Percentiles rank a stretch among this genome's conserved stretches.
Evolutionary conservation across 92 coral and sea anemone genomes (phyloP).

Genomic region (Actinostola sp.): DNA sequence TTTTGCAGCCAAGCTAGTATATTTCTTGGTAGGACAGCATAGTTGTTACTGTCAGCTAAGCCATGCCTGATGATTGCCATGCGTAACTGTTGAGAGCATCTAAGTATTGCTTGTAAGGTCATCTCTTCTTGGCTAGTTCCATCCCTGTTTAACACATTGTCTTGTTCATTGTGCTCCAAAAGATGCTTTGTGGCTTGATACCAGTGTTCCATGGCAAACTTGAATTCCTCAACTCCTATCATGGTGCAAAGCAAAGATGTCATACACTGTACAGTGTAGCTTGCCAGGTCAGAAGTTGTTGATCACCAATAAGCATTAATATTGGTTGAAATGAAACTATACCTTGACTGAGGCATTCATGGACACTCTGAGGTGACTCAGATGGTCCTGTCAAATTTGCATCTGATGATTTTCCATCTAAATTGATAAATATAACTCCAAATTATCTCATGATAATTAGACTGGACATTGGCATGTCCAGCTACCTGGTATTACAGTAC

Average conservation of each 20-base stretch:
- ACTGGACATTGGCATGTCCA: too few species aligned
- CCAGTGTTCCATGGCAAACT: slow-evolving; percentile 85
- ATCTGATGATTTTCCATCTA: slow-evolving; percentile 73
- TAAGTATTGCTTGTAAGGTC: slow-evolving; percentile 53
- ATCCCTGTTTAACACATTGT: slow-evolving; percentile 11
- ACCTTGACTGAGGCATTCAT: slow-evolving; percentile 6
- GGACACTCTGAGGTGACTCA: not conserved
- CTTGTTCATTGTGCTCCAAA: slow-evolving; percentile 43
- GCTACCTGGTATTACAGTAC: too few species aligned
- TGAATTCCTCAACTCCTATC: slow-evolving; percentile 79
- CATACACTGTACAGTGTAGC: not conserved
- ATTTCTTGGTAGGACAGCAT: slow-evolving; percentile 44
- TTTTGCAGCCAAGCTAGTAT: slow-evolving; percentile 64
- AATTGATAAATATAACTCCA: too few species aligned
- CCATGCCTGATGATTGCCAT: slow-evolving; percentile 60
- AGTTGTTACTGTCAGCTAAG: slow-evolving; percentile 31
- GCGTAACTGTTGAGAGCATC: slow-evolving; percentile 66
- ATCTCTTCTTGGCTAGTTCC: slow-evolving; percentile 46
- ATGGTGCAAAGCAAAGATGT: not conserved
- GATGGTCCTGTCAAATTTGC: slow-evolving; percentile 37
- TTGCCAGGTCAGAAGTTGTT: not conserved
- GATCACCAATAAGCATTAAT: too few species aligned
- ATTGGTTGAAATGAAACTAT: too few species aligned
- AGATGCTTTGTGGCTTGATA: slow-evolving; percentile 62
- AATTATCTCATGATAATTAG: too few species aligned